Conservation (phyloP, 2,797 vertebrate species). For the Ceryle rudis region DNA sequence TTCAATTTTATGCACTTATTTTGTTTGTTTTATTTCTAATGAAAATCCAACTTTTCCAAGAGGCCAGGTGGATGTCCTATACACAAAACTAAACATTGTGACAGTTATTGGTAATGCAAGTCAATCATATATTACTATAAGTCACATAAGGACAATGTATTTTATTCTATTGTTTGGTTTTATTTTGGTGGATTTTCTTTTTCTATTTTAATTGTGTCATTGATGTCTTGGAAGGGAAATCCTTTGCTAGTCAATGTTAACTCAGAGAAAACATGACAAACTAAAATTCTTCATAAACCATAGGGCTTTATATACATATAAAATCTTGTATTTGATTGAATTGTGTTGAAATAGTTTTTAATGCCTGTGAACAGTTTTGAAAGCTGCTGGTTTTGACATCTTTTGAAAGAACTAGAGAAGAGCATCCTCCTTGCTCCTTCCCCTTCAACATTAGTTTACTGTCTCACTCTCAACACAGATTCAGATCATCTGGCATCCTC, state of each 20-base stretch:
- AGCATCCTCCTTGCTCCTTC: background rate
- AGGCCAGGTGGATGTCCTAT: background rate
- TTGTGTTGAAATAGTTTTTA: background rate
- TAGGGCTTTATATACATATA: rapidly evolving
- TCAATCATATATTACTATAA: background rate
- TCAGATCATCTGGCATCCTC: slow-evolving; percentile 11
- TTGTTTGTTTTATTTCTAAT: background rate
- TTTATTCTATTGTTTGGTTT: background rate
- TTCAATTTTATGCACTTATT: background rate
- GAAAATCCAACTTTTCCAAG: background rate
- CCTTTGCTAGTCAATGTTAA: background rate
- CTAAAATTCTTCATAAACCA: background rate
- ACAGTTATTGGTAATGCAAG: background rate
- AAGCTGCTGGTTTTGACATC: background rate
- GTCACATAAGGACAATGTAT: background rate
- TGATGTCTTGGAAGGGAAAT: background rate
- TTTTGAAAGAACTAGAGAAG: background rate
- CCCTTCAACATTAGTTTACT: background rate
- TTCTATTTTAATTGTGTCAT: background rate
- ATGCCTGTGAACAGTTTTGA: background rate
- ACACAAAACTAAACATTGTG: background rate
- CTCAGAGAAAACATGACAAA: background rate
- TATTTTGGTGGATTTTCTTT: background rate
- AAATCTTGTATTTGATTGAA: background rate
- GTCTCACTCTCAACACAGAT: background rate